Evolutionary conservation across 2,888 invertebrate genomes (phyloP).

Genomic region (Epinotia brunnichana): DNA sequence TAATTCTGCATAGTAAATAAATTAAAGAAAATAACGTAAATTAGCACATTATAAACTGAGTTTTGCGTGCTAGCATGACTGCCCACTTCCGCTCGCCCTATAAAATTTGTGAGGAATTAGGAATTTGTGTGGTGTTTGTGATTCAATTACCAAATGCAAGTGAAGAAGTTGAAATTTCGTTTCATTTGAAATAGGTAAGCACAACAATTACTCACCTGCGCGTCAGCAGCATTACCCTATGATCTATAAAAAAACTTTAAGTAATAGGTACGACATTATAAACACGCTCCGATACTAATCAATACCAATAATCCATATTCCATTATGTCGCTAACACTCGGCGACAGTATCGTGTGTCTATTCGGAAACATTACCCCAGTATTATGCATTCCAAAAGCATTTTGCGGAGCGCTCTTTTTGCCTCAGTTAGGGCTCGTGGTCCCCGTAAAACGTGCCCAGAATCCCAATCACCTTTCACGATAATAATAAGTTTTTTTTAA

Average conservation of each 20-base stretch:
- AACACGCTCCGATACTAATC: not conserved
- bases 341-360: constrained; percentile 37
- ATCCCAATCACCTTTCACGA: constrained; percentile 51
- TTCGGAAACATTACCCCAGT: constrained; percentile 42
- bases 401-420: constrained; percentile 53
- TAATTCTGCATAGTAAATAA: too few species aligned
- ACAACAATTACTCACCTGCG: too few species aligned
- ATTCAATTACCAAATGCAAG: too few species aligned
- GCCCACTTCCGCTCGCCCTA: too few species aligned
- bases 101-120: too few species aligned
- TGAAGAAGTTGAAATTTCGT: too few species aligned
- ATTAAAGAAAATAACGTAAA: too few species aligned
- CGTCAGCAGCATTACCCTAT: not conserved
- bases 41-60: too few species aligned
- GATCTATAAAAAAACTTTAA: not conserved
- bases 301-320: constrained; percentile 6
- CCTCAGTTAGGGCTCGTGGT: constrained; percentile 44
- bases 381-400: constrained; percentile 59
- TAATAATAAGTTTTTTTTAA: constrained; percentile 42
- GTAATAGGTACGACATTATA: too few species aligned
- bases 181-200: too few species aligned
- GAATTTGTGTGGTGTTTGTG: too few species aligned
- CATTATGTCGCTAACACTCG: constrained; percentile 6
- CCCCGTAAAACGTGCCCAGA: constrained; percentile 52
- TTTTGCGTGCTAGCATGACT: too few species aligned